phyloP scores from a whole-genome alignment of 2,888 invertebrate species.

The Dasysyrphus albostriatus region DNA sequence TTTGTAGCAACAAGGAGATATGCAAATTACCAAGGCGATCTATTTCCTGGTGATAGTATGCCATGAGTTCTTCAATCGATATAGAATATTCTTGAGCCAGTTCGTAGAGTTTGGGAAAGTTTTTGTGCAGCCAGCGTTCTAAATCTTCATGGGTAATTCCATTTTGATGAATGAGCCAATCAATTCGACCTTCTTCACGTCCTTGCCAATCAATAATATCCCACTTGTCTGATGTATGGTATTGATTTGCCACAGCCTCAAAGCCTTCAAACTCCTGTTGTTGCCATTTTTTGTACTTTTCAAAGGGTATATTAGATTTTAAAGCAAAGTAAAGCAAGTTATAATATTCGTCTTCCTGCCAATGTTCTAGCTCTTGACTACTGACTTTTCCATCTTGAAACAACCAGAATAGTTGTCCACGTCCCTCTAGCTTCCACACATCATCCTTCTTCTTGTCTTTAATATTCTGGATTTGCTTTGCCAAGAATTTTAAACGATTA shows the following conservation, averaged over 20 bases:
- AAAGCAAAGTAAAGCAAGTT: slow-evolving; percentile 79
- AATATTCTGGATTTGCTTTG: too few relatives aligned
- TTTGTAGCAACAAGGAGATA: too few relatives aligned
- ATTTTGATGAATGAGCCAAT: slow-evolving; percentile 82
- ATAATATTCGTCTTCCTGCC: slow-evolving; percentile 82
- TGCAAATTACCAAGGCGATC: too few relatives aligned
- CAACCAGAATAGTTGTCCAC: slow-evolving; percentile 82
- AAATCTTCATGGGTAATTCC: slow-evolving; percentile 79
- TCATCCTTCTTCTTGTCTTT: too few relatives aligned
- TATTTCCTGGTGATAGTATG: slow-evolving; percentile 81
- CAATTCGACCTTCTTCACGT: slow-evolving; percentile 80
- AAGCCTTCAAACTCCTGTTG: slow-evolving; percentile 80
- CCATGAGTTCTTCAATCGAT: slow-evolving; percentile 79
- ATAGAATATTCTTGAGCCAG: slow-evolving; percentile 79
- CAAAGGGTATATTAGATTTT: slow-evolving; percentile 79
- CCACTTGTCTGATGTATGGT: slow-evolving; percentile 77
- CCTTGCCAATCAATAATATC: slow-evolving; percentile 80
- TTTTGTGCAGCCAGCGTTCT: slow-evolving; percentile 81
- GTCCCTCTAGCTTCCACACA: slow-evolving; percentile 82
- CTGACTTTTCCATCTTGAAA: slow-evolving; percentile 77
- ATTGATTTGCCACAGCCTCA: slow-evolving; percentile 78
- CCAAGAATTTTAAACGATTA: too few relatives aligned
- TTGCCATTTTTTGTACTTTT: slow-evolving; percentile 81
- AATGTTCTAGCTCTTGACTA: slow-evolving; percentile 79
- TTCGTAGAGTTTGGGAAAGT: slow-evolving; percentile 77